Conservation (phyloP, 2,888 invertebrate species). For the Eretmocerus hayati region DNA sequence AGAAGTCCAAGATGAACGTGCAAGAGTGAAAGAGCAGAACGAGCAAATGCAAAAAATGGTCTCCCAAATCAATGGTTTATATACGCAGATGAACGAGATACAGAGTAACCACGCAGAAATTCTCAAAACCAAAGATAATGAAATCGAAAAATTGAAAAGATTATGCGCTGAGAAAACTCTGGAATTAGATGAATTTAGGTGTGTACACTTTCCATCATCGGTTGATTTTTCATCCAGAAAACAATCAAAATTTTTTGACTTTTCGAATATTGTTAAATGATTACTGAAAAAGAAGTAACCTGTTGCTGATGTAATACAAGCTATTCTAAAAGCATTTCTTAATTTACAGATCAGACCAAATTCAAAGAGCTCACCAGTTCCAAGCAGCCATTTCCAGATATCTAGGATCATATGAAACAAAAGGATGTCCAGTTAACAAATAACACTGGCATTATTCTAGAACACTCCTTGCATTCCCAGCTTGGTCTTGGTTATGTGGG, state of each 20-base stretch:
- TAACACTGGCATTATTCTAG: no score
- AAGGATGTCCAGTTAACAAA: conserved; percentile 18
- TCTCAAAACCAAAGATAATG: conserved; percentile 31
- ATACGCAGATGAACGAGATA: conserved; percentile 33
- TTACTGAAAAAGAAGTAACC: background rate
- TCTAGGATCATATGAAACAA: conserved; percentile 35
- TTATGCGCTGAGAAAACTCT: conserved; percentile 31
- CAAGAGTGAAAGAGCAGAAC: conserved; percentile 31
- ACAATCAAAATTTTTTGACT: no score
- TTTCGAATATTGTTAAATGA: background rate
- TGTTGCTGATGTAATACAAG: conserved; percentile 1
- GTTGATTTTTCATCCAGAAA: no score
- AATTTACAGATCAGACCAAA: conserved; percentile 36
- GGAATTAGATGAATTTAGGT: conserved; percentile 36
- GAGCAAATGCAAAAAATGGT: conserved; percentile 33
- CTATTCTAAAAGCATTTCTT: background rate
- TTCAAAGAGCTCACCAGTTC: conserved; percentile 37
- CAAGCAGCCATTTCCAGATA: conserved; percentile 41
- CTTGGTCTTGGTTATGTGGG: no score
- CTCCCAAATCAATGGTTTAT: conserved; percentile 31
- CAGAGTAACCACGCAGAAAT: conserved; percentile 31
- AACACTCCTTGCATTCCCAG: no score
- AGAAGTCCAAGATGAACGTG: conserved; percentile 33
- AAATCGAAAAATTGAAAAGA: conserved; percentile 32
- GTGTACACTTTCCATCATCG: conserved; percentile 21